Evolutionary conservation across 2,113 vertebrate genomes (phyloP), one percentile per base, ranked within the genome.

Genomic region (Hippocampus guttulatus): DNA sequence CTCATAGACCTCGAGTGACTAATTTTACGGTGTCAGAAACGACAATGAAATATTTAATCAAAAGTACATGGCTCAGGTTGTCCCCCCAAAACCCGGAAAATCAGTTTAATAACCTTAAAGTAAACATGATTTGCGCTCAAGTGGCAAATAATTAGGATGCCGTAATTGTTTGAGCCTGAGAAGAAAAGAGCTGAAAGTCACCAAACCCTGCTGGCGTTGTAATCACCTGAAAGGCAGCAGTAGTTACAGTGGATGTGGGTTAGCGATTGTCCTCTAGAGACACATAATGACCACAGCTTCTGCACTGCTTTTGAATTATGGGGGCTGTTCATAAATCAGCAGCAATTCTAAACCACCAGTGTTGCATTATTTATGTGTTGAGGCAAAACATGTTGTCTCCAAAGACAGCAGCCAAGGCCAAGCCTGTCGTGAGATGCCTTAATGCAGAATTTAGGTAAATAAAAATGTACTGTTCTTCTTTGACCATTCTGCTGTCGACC

Each of bases 351-450:
- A 72, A 55, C 75, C 61, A 52, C 47, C 51, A 47, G 43, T 8
- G 3, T 70, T 85, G 9, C 73, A 86, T 87, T 84, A 88, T 90
- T 88, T 78, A 88, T 89, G 75, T 51, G 63, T 23, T 71, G 69
- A 73, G 74, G 73, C 68, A 69, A 45, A 70, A 23, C 57, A 52
- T 3, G 2, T 72, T 70, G 38, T 85, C 80, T 73, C 82, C n/a
- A 23, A 67, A 76, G 77, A 69, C 74, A 70, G 30, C 30, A 49
- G 58, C 75, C 82, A 74, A 81, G 81, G 81, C 78, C 40, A 52
- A 69, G 5, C 8, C 45, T 63, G 78, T 72, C 33, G 61, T 68
- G 65, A 58, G 67, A 70, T 66, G 70, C 54, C 52, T 80, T 68
- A 73, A 41, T 78, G 63, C 47, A 63, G 63, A 51, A 63, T 67